Evolutionary conservation across 1,140 invertebrate genomes (phyloP), one percentile per base, ranked within the genome.

Genomic region (Drosophila bocqueti): DNA sequence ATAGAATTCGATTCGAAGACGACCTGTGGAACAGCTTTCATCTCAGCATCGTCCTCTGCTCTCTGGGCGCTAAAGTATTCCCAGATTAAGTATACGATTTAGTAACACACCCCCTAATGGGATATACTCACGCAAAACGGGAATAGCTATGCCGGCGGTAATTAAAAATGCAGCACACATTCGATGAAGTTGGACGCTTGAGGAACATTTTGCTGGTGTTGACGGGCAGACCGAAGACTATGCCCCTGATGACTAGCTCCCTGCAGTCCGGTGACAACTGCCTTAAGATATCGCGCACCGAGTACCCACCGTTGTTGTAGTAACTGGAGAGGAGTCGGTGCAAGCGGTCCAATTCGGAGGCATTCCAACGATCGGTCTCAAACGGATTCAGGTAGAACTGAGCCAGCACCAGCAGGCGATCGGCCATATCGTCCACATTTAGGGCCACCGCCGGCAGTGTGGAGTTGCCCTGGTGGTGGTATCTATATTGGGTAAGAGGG

Each of bases 91-190:
- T 3, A 5, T n/a, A 13, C 43, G 18, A 11, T 36, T 34, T 13
- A 5, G 1, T 42, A 13, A 4, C 2, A 26, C 0, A 43, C 8
- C 50, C 9, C 16, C 10, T 5, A 7, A 16, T 45, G 13, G 13
- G 10, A 10, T 34, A 9, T 16, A 54, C 81, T 76, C 54, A 92
- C 91, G 49, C 61, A 73, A 79, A 73, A 54, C 26, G 67, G 13
- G 85, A 78, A 46, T 91, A 80, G 62, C 85, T 85, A 0, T 72
- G 55, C 1, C 91, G 76, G 4, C 59, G 54, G 49, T 92, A 92
- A 57, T 92, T 92, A 67, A 92, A 92, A 63, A 92, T 89, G 79
- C 92, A 92, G 43, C 92, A 92, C 52, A 90, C 81, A 68, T 92
- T 78, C 31, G 81, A 57, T n/a, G 91, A 80, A 18, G 90, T 92